Evolutionary conservation across 2,113 vertebrate species (phyloP).

Genomic region (Aphyosemion australe): DNA sequence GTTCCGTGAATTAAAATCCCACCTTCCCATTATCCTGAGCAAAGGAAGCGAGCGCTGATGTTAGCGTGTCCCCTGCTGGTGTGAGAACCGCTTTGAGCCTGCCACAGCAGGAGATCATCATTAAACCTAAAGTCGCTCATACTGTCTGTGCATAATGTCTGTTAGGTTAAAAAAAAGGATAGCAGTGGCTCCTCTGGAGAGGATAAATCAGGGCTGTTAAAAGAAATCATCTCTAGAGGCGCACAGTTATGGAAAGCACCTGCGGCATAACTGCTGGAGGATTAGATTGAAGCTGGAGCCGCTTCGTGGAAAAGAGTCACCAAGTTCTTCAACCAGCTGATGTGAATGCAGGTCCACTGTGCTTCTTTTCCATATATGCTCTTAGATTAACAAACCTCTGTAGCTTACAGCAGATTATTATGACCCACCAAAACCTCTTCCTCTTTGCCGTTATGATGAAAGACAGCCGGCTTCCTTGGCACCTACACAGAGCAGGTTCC

Average conservation of each 20-base stretch:
- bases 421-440: not conserved
- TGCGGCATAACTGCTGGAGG: slow-evolving; percentile 16
- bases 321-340: slow-evolving; percentile 28
- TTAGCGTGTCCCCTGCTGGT: slow-evolving; percentile 29
- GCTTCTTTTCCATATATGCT: slow-evolving; percentile 2
- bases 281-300: slow-evolving; percentile 28
- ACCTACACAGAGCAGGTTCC: slow-evolving; percentile 17
- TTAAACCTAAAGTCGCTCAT: slow-evolving; percentile 32
- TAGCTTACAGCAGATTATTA: slow-evolving; percentile 4
- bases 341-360: slow-evolving; percentile 10
- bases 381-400: slow-evolving; percentile 20
- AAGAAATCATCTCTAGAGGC: slow-evolving; percentile 35
- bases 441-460: slow-evolving; percentile 14
- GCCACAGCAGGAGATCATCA: slow-evolving; percentile 35
- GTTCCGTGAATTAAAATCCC: not conserved
- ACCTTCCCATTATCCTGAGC: slow-evolving; percentile 1
- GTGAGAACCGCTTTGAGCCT: slow-evolving; percentile 32
- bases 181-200: slow-evolving; percentile 28
- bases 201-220: slow-evolving; percentile 40
- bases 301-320: slow-evolving; percentile 9
- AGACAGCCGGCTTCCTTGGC: slow-evolving; percentile 3
- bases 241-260: slow-evolving; percentile 25
- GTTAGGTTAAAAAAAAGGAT: slow-evolving; percentile 11
- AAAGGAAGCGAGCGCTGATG: slow-evolving; percentile 27
- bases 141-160: slow-evolving; percentile 48